These are phyloP conservation scores for Austrofundulus limnaeus DNA, from an alignment of 2,113 vertebrate species.

Conservation along the genomic window DNA sequence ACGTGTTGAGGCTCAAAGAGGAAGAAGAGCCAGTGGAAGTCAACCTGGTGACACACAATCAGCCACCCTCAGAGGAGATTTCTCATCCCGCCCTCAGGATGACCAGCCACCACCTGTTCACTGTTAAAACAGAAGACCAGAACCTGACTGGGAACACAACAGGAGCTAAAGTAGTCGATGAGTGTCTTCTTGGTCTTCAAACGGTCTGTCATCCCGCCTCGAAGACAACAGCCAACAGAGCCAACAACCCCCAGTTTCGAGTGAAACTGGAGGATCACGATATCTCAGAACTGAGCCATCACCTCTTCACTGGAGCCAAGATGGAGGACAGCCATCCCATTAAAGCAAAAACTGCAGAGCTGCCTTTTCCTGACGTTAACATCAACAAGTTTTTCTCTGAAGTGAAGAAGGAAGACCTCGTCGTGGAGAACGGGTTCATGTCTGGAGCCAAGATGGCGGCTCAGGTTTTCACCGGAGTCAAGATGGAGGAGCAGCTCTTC, in stretches of 20 bases:
- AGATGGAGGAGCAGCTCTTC: slow-evolving; percentile 50
- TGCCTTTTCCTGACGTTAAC: not conserved
- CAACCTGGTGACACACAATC: not conserved
- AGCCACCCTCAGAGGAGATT: slow-evolving; percentile 15
- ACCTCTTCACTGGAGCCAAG: slow-evolving; percentile 8
- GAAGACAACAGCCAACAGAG: not conserved
- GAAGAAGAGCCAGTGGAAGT: slow-evolving; percentile 70
- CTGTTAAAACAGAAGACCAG: slow-evolving; percentile 48
- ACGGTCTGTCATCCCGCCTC: slow-evolving; percentile 3
- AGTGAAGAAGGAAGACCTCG: slow-evolving; percentile 15
- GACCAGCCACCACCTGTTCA: slow-evolving; percentile 20
- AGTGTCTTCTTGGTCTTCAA: slow-evolving; percentile 31
- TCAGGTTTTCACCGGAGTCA: slow-evolving; percentile 17
- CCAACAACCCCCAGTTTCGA: slow-evolving; percentile 28
- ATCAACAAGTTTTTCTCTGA: not conserved
- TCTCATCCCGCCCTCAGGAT: not conserved
- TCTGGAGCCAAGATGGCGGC: slow-evolving; percentile 18
- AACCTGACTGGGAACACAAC: not conserved
- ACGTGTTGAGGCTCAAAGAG: slow-evolving; percentile 59
- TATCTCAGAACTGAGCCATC: not conserved
- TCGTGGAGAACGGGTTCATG: slow-evolving; percentile 6
- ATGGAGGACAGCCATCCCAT: slow-evolving; percentile 3
- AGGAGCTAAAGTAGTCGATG: slow-evolving; percentile 45
- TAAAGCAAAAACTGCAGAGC: not conserved
- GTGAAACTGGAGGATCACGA: slow-evolving; percentile 36